phyloP scores from a whole-genome alignment of 2,113 vertebrate genomes.

The Eurypyga helias region DNA sequence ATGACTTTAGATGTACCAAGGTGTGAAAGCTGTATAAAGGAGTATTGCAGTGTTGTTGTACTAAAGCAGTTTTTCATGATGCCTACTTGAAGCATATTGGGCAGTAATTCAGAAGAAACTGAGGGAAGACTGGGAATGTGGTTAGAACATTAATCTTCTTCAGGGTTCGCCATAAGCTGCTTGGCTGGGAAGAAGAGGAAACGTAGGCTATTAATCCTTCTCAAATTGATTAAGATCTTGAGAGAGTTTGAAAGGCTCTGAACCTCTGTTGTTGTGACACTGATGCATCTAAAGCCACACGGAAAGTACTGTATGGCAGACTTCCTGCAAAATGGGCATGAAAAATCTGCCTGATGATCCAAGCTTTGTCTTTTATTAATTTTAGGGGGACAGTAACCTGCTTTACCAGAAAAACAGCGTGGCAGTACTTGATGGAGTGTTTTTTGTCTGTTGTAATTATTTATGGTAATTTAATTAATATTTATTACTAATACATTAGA shows the following conservation, averaged over 20 bases:
- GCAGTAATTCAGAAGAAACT: background rate
- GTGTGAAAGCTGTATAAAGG: background rate
- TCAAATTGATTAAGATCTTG: background rate
- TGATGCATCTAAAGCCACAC: background rate
- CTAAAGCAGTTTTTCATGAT: background rate
- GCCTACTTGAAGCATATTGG: background rate
- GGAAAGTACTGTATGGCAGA: background rate
- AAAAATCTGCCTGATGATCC: background rate
- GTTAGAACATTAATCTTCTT: background rate
- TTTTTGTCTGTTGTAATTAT: background rate
- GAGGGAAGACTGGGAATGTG: background rate
- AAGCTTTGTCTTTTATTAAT: background rate
- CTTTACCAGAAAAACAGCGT: background rate
- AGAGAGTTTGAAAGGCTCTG: background rate
- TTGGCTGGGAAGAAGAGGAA: background rate
- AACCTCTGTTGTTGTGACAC: background rate
- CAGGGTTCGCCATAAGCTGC: background rate
- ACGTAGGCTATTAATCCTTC: background rate
- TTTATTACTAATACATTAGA: background rate
- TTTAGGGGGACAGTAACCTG: background rate
- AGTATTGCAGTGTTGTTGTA: background rate
- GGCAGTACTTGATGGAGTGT: background rate
- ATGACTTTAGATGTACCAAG: background rate
- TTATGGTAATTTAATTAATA: background rate
- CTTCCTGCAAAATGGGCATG: background rate